Base-by-base conservation (phyloP, 2,113 vertebrate genomes). In the Cyphomyrus plagiostoma region DNA sequence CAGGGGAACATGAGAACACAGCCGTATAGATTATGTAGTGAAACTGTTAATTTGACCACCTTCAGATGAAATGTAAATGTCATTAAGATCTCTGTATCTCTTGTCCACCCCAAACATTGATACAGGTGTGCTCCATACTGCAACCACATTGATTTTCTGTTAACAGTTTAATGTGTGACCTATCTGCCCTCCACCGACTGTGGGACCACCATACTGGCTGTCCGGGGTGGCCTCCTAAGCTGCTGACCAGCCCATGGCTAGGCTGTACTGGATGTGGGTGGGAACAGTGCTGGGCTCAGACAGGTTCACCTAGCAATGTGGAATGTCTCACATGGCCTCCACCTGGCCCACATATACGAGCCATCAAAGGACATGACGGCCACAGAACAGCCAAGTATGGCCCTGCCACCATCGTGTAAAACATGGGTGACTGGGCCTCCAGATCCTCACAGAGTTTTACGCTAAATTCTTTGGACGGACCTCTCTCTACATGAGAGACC, bases 311-410 rank as follows among this genome's bases (percentile, higher is more conserved):
- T 62, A 84, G 52, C 39, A 42, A 5, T 58, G 39, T n/a, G 17
- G 86, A 88, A 58, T 52, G 30, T 88, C 19, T 42, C 86, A 62
- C 52, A 58, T 62, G 86, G 49, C 85, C 49, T 53, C 85, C 17
- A 39, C 86, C 52, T 62, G 35, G 58, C 42, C 39, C 82, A 45
- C 9, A 45, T 0, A 48, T 45, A 4, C 0, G 8, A 46, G 19
- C 82, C 82, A 84, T 46, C 39, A 84, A 84, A 84, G 45, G 45
- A 84, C 82, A 46, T 23, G 45, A 84, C 39, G 21, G 1, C 42
- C 39, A 26, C 45, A 48, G 45, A 84, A 45, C 50, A 23, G 23
- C 9, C 21, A 46, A 48, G 21, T 23, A 48, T 46, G 45, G 19
- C 19, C 19, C 42, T 42, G 35, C 53, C 52, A 45, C 52, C 35